Base-by-base conservation (phyloP, 1,140 invertebrate species). In the Brachionus plicatilis region DNA sequence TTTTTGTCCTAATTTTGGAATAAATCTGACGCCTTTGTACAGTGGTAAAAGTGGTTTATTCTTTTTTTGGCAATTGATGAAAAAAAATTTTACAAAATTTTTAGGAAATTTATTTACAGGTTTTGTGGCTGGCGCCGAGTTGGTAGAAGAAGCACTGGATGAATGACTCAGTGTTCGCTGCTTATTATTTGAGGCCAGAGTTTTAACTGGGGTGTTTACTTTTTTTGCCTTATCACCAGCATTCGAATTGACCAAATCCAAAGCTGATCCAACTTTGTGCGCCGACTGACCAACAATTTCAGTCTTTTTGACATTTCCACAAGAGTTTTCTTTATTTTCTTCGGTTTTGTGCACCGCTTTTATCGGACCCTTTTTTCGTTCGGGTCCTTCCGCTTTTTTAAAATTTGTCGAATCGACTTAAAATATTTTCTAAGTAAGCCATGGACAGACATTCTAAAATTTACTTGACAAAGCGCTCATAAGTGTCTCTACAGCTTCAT, bases 1-100 rank as follows among this genome's bases (percentile, higher is more conserved):
- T 37, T 76, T 76, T 50, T 76, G 72, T 47, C 43, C 72, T 27
- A 76, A 8, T 65, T 82, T 82, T 17, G 79, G 79, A 12, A 82
- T 68, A 24, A 82, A 82, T 27, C 41, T 82, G 33, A 82, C 65
- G 2, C 79, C 79, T 65, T 65, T 60, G 14, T 82, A 65, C 43
- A 82, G 43, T 12, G 79, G 79, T 14, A 65, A 37, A 33, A 68
- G 33, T 29, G 79, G 79, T 29, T 76, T 82, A 41, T 82, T 33
- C 14, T n/a, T n/a, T 29, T 68, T 68, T 9, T n/a, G 0, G n/a
- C n/a, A n/a, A 14, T 33, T 41, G 33, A 14, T 68, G 6, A 33
- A 68, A 3, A 41, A 68, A 5, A 9, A 20, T 24, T 68, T n/a
- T 37, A n/a, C 5, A 37, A 37, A 37, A 37, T 0, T 29, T 29